These are phyloP conservation scores for Crambe crambe DNA, from an alignment of 37 sponge, comb jelly and placozoan species.

Conservation along the genomic window DNA sequence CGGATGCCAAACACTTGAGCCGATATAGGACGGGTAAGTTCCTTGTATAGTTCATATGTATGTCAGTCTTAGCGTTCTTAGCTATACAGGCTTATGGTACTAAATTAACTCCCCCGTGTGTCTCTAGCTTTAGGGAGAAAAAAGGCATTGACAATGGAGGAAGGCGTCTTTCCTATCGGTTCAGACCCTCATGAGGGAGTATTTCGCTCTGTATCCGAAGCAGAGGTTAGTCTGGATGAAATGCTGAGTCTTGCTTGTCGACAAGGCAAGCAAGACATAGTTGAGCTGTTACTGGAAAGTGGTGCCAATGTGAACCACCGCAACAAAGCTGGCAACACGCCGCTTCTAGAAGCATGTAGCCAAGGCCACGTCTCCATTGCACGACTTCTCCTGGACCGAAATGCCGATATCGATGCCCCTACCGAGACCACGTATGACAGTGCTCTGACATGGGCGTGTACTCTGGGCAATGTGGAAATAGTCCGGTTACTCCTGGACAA, in stretches of 20 bases:
- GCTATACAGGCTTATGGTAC: neutral
- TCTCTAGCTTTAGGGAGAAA: neutral
- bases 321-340: conserved; percentile 98
- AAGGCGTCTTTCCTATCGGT: conserved; percentile 22
- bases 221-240: conserved; percentile 95
- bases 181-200: conserved; percentile 49
- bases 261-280: conserved; percentile 99
- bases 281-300: conserved; percentile 94
- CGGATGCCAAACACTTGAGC: neutral
- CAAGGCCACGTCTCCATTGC: conserved; percentile 97
- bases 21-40: neutral
- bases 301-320: conserved; percentile 95
- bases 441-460: conserved; percentile 99
- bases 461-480: conserved; percentile 93
- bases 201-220: conserved; percentile 65
- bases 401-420: conserved; percentile 90
- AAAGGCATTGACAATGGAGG: too few relatives aligned
- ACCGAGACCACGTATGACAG: conserved; percentile 97
- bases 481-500: conserved; percentile 86
- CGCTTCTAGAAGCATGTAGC: conserved; percentile 96
- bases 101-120: neutral
- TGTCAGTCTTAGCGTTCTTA: neutral
- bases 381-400: conserved; percentile 84
- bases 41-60: neutral
- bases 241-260: conserved; percentile 98